Percentiles rank a stretch among this genome's conserved stretches.
phyloP scores from a whole-genome alignment of 1,140 invertebrate genomes.

The Sogatella furcifera region DNA sequence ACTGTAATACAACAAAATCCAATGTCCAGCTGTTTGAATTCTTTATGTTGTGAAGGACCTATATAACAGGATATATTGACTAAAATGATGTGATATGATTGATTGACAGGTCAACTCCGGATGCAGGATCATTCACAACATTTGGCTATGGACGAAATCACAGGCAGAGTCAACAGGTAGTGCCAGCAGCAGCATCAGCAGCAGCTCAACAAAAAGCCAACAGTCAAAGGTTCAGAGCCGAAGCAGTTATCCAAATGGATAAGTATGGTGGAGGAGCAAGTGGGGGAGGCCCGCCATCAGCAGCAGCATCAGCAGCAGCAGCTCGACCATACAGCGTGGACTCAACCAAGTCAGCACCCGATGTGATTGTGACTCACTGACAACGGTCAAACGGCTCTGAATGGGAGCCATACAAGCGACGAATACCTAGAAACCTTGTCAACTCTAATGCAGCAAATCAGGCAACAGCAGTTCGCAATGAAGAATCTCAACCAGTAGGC shows the following conservation, averaged over 20 bases:
- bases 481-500: no score
- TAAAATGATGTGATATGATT: background rate
- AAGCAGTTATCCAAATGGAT: slow-evolving; percentile 53
- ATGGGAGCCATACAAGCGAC: background rate
- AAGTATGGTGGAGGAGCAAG: slow-evolving; percentile 19
- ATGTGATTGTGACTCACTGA: slow-evolving; percentile 77
- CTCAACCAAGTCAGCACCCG: slow-evolving; percentile 73
- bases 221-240: slow-evolving; percentile 43
- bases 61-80: no score
- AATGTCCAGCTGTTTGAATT: no score
- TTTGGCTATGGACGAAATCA: slow-evolving; percentile 42
- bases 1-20: no score
- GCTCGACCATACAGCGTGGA: slow-evolving; percentile 55
- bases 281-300: slow-evolving; percentile 34
- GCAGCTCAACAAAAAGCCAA: slow-evolving; percentile 18
- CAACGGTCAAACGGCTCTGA: slow-evolving; percentile 28
- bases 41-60: no score
- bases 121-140: slow-evolving; percentile 36
- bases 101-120: slow-evolving; percentile 15
- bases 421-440: background rate
- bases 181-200: slow-evolving; percentile 20
- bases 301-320: slow-evolving; percentile 30
- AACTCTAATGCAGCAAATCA: no score
- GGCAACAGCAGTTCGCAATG: no score
- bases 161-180: slow-evolving; percentile 22